A percentile compares a stretch with the other conserved stretches of the same genome.
These are phyloP conservation scores for Thereva nobilitata DNA, from an alignment of 2,888 invertebrate species.

Conservation along the genomic window DNA sequence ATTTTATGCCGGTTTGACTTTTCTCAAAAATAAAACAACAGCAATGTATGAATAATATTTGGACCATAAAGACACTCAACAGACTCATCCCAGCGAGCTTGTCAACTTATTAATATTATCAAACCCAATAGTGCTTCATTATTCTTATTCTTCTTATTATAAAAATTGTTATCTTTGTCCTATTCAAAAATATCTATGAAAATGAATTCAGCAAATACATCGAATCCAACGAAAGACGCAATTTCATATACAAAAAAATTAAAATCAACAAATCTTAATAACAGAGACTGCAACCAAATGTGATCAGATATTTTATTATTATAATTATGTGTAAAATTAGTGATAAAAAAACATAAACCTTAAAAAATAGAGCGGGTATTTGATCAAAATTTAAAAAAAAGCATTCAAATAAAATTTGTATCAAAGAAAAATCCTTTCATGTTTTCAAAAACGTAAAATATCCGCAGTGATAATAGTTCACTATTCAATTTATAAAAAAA, in stretches of 20 bases:
- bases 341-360: conserved; percentile 30
- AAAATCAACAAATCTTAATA: conserved; percentile 28
- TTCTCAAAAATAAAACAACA: too few species aligned
- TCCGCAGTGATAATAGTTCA: conserved; percentile 41
- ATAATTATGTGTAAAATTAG: conserved; percentile 41
- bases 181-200: not conserved
- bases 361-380: conserved; percentile 27
- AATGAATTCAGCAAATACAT: conserved; percentile 23
- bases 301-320: conserved; percentile 57
- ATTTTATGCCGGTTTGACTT: too few species aligned
- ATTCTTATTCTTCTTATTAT: too few species aligned
- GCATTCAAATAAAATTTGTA: conserved; percentile 6
- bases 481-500: conserved; percentile 34
- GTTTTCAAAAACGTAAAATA: conserved; percentile 13
- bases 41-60: too few species aligned
- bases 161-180: too few species aligned
- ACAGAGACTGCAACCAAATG: conserved; percentile 59
- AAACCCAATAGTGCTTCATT: too few species aligned
- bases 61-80: too few species aligned
- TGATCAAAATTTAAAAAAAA: conserved; percentile 7
- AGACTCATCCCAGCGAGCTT: too few species aligned
- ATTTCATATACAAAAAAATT: conserved; percentile 11
- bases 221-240: too few species aligned
- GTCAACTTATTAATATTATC: too few species aligned
- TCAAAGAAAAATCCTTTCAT: conserved; percentile 6